These are phyloP conservation scores for Andricus curvator DNA, from an alignment of 2,888 invertebrate species.

Conservation along the genomic window DNA sequence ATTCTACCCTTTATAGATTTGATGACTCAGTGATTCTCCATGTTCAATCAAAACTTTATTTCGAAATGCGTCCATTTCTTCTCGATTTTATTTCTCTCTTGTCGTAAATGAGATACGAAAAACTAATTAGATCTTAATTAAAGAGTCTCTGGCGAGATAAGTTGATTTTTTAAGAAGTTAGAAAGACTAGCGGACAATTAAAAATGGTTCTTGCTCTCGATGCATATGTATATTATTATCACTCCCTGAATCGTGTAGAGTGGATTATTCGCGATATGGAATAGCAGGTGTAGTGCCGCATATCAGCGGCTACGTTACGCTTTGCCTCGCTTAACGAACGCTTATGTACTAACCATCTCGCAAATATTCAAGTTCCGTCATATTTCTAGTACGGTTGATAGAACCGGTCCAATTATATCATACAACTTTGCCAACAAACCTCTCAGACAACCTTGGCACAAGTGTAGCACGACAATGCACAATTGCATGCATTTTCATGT, in stretches of 20 bases:
- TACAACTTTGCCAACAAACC: constrained; percentile 60
- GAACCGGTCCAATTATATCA: constrained; percentile 73
- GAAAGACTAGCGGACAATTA: neutral
- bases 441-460: constrained; percentile 52
- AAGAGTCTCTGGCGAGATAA: neutral
- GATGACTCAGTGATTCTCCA: neutral
- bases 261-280: constrained; percentile 20
- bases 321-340: constrained; percentile 14
- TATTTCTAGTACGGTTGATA: constrained; percentile 66
- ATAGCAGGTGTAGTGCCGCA: constrained; percentile 28
- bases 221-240: constrained; percentile 29
- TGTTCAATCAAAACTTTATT: too few species aligned
- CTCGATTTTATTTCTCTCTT: too few species aligned
- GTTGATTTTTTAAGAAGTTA: neutral
- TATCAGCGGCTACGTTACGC: constrained; percentile 22
- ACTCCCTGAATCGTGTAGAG: constrained; percentile 1
- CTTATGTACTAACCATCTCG: constrained; percentile 62
- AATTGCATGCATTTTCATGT: neutral
- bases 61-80: too few species aligned
- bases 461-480: neutral
- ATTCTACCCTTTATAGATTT: neutral
- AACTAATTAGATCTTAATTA: neutral
- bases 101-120: neutral
- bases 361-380: constrained; percentile 54
- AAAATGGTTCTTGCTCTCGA: neutral